These are phyloP conservation scores for Lontra canadensis DNA, from an alignment of 2,113 vertebrate genomes.

Conservation along the genomic window DNA sequence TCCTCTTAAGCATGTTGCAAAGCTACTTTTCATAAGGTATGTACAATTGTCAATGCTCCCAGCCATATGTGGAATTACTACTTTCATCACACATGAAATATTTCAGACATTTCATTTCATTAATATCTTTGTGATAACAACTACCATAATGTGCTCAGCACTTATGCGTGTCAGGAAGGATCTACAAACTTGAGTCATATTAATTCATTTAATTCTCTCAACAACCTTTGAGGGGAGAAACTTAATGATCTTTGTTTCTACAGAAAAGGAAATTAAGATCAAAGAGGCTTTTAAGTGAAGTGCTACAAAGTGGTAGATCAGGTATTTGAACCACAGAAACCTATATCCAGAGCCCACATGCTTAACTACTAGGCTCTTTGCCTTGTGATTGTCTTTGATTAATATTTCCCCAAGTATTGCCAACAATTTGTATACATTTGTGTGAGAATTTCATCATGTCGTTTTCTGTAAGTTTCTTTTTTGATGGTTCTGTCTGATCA, in stretches of 20 bases:
- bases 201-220: slow-evolving; percentile 8
- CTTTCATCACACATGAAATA: not conserved
- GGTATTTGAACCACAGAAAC: not conserved
- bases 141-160: not conserved
- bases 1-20: not conserved
- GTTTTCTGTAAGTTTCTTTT: not conserved
- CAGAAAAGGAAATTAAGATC: not conserved
- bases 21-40: not conserved
- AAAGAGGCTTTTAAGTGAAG: not conserved
- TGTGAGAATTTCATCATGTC: not conserved
- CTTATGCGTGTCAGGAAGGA: not conserved
- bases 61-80: not conserved
- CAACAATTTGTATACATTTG: not conserved
- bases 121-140: not conserved
- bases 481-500: not conserved
- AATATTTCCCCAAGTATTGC: not conserved
- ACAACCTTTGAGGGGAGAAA: not conserved
- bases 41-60: not conserved
- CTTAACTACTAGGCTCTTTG: not conserved
- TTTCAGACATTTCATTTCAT: not conserved
- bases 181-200: not conserved
- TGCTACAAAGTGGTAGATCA: not conserved
- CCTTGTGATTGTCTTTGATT: not conserved
- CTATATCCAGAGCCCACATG: not conserved
- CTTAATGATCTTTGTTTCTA: not conserved